These are phyloP conservation scores for Callospermophilus lateralis DNA, from an alignment of 2,113 vertebrate species.

Conservation along the genomic window DNA sequence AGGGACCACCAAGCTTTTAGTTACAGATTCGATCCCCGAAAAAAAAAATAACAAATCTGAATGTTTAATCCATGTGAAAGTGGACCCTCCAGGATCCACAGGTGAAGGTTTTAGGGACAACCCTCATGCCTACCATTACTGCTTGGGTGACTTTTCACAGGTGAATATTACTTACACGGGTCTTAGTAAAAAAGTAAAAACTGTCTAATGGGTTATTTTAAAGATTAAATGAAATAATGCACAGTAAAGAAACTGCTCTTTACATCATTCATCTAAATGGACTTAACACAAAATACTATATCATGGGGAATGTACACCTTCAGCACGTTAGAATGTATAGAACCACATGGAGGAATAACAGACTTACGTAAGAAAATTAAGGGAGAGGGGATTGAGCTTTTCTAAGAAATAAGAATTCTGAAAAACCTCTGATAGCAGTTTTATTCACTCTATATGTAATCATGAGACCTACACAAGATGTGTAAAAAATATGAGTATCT, in stretches of 20 bases:
- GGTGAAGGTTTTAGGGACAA: background rate
- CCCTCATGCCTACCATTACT: background rate
- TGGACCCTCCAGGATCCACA: background rate
- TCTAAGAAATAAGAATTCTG: background rate
- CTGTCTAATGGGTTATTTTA: background rate
- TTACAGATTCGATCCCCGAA: too few relatives aligned
- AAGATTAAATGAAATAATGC: background rate
- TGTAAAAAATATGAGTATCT: background rate
- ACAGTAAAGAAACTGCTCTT: background rate
- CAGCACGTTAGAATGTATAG: background rate
- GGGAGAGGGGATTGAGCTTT: background rate
- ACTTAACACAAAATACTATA: background rate
- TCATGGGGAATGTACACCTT: background rate
- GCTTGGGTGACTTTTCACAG: background rate
- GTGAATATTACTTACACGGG: background rate
- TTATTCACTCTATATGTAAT: constrained; percentile 22
- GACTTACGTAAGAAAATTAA: background rate
- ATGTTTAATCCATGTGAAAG: too few relatives aligned
- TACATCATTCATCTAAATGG: background rate
- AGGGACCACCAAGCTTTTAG: too few relatives aligned
- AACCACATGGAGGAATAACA: background rate
- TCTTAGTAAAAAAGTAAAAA: background rate
- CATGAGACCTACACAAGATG: background rate
- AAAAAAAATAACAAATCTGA: too few relatives aligned
- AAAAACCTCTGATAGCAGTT: background rate